These are phyloP conservation scores for Tapirus indicus DNA, from an alignment of 2,797 vertebrate species.

Conservation along the genomic window DNA sequence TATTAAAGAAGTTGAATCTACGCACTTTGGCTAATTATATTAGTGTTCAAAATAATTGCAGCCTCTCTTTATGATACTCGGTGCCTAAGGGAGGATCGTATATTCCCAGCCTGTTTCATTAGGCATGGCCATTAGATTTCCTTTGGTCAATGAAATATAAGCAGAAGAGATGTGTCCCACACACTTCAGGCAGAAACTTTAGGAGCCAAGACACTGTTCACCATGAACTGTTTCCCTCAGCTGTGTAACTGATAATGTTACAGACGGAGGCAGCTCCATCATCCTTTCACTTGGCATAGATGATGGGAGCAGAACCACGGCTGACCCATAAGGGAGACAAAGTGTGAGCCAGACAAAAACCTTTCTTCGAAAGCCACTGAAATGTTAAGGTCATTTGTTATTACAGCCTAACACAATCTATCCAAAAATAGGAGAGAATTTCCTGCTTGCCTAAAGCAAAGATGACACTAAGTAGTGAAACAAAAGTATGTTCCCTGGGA, in stretches of 20 bases:
- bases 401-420: neutral
- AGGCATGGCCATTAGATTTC: neutral
- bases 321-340: neutral
- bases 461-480: neutral
- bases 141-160: neutral
- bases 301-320: neutral
- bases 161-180: neutral
- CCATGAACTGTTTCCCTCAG: neutral
- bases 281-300: neutral
- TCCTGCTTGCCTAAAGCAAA: neutral
- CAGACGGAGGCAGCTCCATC: neutral
- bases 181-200: neutral
- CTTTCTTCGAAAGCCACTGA: neutral
- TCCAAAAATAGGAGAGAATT: neutral
- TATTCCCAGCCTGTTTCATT: neutral
- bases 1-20: conserved; percentile 22
- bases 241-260: neutral
- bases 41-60: neutral
- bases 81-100: neutral
- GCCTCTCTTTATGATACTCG: neutral
- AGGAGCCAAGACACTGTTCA: neutral
- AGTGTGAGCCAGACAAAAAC: neutral
- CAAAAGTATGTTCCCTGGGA: neutral
- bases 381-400: neutral
- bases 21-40: neutral